Evolutionary conservation across 2,888 invertebrate species (phyloP).

Genomic region (Leptopilina drosophilae): DNA sequence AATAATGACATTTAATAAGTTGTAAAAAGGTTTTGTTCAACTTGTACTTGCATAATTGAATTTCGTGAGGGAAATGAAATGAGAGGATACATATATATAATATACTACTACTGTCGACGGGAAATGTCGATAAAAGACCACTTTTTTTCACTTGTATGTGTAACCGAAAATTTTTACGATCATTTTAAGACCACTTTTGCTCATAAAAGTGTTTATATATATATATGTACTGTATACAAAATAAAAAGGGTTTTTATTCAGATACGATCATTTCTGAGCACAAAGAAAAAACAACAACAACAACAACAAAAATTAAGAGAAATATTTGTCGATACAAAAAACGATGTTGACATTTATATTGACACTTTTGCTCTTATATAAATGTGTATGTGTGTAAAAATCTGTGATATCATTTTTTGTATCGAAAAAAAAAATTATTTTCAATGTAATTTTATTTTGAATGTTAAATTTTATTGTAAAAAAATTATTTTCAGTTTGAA

Average conservation of each 20-base stretch:
- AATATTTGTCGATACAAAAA: conserved; percentile 25
- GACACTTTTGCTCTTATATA: conserved; percentile 15
- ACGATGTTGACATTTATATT: conserved; percentile 31
- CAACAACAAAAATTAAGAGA: neutral
- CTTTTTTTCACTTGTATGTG: conserved; percentile 29
- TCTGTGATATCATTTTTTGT: neutral
- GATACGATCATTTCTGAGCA: conserved; percentile 10
- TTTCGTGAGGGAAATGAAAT: neutral
- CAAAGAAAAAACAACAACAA: neutral
- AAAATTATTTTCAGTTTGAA: too few species aligned
- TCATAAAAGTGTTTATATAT: conserved; percentile 4
- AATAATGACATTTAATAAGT: conserved; percentile 2
- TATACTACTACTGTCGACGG: conserved; percentile 17
- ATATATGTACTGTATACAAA: too few species aligned
- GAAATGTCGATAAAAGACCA: conserved; percentile 6
- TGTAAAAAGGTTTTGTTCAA: neutral
- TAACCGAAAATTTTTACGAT: conserved; percentile 14
- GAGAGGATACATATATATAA: neutral
- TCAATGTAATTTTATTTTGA: too few species aligned
- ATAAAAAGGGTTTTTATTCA: neutral
- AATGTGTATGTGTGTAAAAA: conserved; percentile 15
- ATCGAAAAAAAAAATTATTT: too few species aligned
- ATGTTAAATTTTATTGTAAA: too few species aligned
- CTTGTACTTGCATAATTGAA: conserved; percentile 15
- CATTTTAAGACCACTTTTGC: conserved; percentile 16